phyloP scores from a whole-genome alignment of 30 jellyfish, hydroid and myxozoan genomes.

The Cassiopea xamachana region DNA sequence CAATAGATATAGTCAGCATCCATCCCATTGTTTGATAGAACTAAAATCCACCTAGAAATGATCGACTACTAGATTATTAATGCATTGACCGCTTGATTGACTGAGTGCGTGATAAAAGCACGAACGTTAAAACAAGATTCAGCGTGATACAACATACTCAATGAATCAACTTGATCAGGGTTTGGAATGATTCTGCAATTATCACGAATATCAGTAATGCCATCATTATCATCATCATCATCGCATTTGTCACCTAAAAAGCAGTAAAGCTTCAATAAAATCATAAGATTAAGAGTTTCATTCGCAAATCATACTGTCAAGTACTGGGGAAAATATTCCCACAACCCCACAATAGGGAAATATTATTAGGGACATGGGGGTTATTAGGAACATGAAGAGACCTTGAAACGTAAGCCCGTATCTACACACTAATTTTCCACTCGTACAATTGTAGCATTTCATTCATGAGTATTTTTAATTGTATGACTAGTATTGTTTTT shows the following conservation, averaged over 20 bases:
- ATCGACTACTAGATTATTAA: background rate
- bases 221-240: conserved; percentile 94
- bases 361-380: too few relatives aligned
- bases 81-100: background rate
- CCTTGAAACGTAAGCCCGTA: too few relatives aligned
- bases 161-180: conserved; percentile 80
- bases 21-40: too few relatives aligned
- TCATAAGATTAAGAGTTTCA: background rate
- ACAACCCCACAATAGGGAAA: too few relatives aligned
- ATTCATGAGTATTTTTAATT: too few relatives aligned
- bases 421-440: too few relatives aligned
- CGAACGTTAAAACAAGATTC: too few relatives aligned
- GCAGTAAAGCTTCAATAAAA: background rate
- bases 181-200: conserved; percentile 82
- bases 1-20: background rate
- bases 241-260: conserved; percentile 88
- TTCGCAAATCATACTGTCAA: background rate
- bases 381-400: too few relatives aligned
- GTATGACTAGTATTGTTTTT: too few relatives aligned
- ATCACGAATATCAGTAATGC: conserved; percentile 75
- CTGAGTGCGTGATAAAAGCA: background rate
- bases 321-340: too few relatives aligned
- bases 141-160: conserved; percentile 21
- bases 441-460: too few relatives aligned
- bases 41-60: background rate